A percentile compares a stretch with the other conserved stretches of the same genome.
Evolutionary conservation across 1,140 invertebrate species (phyloP).

Genomic region (Leptopilina boulardi): DNA sequence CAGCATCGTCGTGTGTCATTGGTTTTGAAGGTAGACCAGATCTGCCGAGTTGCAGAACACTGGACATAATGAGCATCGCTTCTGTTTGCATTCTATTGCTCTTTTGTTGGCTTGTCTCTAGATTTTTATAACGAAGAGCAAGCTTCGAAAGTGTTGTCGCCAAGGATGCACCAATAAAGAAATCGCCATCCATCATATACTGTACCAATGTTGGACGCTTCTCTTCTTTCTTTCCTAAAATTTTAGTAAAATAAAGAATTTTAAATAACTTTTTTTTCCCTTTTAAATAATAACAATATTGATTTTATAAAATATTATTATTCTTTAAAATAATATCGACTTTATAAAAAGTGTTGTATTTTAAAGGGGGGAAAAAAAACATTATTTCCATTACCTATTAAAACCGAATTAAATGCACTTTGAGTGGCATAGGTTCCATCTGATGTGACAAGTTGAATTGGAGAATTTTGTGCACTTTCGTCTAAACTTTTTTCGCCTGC

Average conservation of each 20-base stretch:
- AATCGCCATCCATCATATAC: constrained; percentile 95
- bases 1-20: constrained; percentile 96
- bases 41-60: constrained; percentile 88
- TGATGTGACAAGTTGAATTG: constrained; percentile 90
- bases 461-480: constrained; percentile 70
- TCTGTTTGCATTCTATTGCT: constrained; percentile 86
- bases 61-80: constrained; percentile 91
- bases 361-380: too few species aligned
- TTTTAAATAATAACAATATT: too few species aligned
- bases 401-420: constrained; percentile 92
- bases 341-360: neutral
- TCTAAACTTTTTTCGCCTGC: constrained; percentile 79
- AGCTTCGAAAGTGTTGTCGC: constrained; percentile 95
- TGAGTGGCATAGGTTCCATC: constrained; percentile 99
- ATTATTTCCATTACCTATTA: constrained; percentile 50
- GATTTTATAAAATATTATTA: too few species aligned
- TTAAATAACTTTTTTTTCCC: too few species aligned
- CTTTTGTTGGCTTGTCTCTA: constrained; percentile 79
- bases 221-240: constrained; percentile 79
- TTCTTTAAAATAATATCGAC: too few species aligned
- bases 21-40: constrained; percentile 81
- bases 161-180: constrained; percentile 95
- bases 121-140: constrained; percentile 83
- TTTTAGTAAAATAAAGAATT: constrained; percentile 1
- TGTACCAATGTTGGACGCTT: constrained; percentile 88